These are phyloP conservation scores for Mesorhabditis belari DNA, from an alignment of 2,888 invertebrate species.

Conservation along the genomic window DNA sequence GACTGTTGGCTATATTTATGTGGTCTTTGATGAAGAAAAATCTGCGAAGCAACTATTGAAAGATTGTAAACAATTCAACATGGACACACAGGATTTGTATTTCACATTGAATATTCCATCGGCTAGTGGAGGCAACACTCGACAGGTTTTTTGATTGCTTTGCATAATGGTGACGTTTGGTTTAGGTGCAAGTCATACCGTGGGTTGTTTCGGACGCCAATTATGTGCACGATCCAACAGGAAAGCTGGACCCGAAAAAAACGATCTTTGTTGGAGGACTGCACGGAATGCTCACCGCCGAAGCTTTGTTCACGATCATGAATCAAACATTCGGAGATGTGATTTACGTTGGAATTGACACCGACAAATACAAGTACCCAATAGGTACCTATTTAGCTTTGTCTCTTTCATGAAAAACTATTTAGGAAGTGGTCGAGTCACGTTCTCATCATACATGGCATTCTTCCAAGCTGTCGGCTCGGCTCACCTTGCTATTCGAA, in stretches of 20 bases:
- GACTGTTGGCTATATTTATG: slow-evolving; percentile 76
- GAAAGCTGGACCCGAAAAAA: slow-evolving; percentile 77
- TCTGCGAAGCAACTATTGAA: slow-evolving; percentile 64
- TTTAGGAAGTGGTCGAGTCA: slow-evolving; percentile 81
- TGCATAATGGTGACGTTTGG: not conserved
- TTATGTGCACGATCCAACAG: slow-evolving; percentile 58
- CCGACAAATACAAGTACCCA: slow-evolving; percentile 91
- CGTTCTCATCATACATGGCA: slow-evolving; percentile 81
- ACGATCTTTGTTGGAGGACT: slow-evolving; percentile 83
- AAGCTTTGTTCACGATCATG: slow-evolving; percentile 66
- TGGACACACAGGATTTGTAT: no score
- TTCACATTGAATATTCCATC: no score
- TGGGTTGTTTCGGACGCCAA: slow-evolving; percentile 90
- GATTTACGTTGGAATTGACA: slow-evolving; percentile 73
- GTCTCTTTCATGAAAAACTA: slow-evolving; percentile 1
- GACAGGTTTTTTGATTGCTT: not conserved
- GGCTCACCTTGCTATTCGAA: slow-evolving; percentile 66
- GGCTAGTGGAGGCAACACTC: no score
- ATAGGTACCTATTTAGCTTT: slow-evolving; percentile 62
- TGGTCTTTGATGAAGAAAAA: slow-evolving; percentile 86
- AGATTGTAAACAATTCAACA: not conserved
- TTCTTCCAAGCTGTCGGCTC: slow-evolving; percentile 90
- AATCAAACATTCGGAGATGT: slow-evolving; percentile 91
- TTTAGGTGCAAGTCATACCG: slow-evolving; percentile 87
- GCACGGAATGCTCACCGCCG: slow-evolving; percentile 84